Base-by-base conservation (phyloP, 2,797 vertebrate species). In the Chloroceryle inda region DNA sequence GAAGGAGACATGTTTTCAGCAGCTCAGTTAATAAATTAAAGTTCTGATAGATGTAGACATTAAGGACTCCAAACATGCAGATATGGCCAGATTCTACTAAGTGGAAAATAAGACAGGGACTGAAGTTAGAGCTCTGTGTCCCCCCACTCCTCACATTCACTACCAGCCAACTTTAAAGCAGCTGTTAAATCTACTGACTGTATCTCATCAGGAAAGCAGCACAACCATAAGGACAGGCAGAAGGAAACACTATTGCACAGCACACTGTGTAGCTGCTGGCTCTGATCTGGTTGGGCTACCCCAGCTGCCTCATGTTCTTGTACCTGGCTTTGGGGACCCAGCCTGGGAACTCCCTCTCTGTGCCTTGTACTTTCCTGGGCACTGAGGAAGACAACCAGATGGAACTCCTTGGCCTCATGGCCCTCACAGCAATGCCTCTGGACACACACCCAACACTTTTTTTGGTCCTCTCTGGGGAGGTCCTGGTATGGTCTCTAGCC, bases 221-320 rank as follows among this genome's bases (percentile, higher is more conserved):
- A 72, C 9, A 7, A 23, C 44, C 40, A 11, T 40, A 73, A 42
- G 62, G 71, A 9, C 24, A 56, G 62, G 66, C 82, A 73, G 47
- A 58, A 73, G 55, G 78, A 69, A 38, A 23, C 24, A 29, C 61
- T 84, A 33, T 35, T 16, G 12, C 37, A 29, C 38, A 84, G 74
- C 53, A 37, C 44, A 31, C 29, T 18, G 15, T 15, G 45, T 27
- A 88, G 64, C 76, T 77, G 52, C 33, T 59, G 14, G 52, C 42
- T 52, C 69, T 38, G 18, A 50, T 22, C 35, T 1, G 2, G 10
- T 1, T 35, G 61, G 50, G 47, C 47, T 45, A 8, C 13, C 55
- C 1, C 2, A 22, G 40, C 15, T 53, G 38, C 24, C 10, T 84
- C 1, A 0, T 2, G 6, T 27, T n/a, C 33, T 49, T 4, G 6